Conservation (phyloP, 2,113 vertebrate genomes). For the Pelmatolapia mariae region DNA sequence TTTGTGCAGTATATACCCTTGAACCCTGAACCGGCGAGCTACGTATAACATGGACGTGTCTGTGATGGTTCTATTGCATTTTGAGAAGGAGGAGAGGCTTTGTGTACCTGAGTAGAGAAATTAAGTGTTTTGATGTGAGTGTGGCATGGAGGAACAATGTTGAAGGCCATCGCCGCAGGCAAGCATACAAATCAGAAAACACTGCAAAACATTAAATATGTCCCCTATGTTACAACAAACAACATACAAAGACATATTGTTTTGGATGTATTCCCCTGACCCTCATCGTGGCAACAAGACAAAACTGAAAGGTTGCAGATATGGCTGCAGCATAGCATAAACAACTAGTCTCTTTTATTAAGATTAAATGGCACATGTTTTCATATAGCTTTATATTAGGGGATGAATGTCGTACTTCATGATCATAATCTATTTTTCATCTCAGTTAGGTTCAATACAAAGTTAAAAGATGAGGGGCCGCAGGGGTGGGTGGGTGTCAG, state of each 20-base stretch:
- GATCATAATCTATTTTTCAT: background rate
- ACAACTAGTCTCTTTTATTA: background rate
- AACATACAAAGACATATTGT: slow-evolving; percentile 18
- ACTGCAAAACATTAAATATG: slow-evolving; percentile 31
- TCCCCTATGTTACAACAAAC: slow-evolving; percentile 28
- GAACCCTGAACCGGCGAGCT: slow-evolving; percentile 29
- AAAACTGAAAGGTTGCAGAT: slow-evolving; percentile 3
- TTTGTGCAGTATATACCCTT: slow-evolving; percentile 48
- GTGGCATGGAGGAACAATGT: slow-evolving; percentile 36
- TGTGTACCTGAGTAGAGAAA: slow-evolving; percentile 54
- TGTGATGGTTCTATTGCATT: slow-evolving; percentile 21
- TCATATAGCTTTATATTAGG: background rate
- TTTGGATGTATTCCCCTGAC: slow-evolving; percentile 8
- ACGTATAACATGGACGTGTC: background rate
- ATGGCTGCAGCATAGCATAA: background rate
- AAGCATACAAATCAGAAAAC: slow-evolving; percentile 44
- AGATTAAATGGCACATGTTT: background rate
- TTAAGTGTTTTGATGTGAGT: slow-evolving; percentile 46
- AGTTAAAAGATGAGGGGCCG: no score
- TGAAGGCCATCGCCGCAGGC: slow-evolving; percentile 51
- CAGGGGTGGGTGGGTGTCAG: no score
- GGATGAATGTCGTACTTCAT: background rate
- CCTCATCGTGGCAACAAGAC: background rate
- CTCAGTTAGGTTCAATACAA: background rate
- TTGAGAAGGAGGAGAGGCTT: slow-evolving; percentile 12